Percentiles rank a stretch among this genome's conserved stretches.
phyloP scores from a whole-genome alignment of 2,888 invertebrate genomes.

The Deilephila elpenor region DNA sequence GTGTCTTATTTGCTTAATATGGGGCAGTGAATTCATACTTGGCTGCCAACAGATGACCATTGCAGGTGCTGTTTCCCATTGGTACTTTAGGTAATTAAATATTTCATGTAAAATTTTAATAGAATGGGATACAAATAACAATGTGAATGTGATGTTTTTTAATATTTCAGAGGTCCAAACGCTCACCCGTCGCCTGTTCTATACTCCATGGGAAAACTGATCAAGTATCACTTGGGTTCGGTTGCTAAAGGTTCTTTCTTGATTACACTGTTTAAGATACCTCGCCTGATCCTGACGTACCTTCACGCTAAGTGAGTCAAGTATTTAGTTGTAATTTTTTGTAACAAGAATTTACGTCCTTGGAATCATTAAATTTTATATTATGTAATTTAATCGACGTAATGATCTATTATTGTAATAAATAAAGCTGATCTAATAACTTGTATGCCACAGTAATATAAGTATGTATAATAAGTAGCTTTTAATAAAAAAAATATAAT shows the following conservation, averaged over 20 bases:
- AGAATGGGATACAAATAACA: background rate
- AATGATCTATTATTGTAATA: no score
- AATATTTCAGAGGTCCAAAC: conserved; percentile 85
- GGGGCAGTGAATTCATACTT: conserved; percentile 97
- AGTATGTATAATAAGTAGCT: no score
- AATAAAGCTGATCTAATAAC: no score
- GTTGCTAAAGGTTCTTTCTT: conserved; percentile 97
- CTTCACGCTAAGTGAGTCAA: conserved; percentile 93
- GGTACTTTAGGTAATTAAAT: conserved; percentile 93
- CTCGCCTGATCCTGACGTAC: conserved; percentile 94
- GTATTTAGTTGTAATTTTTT: background rate
- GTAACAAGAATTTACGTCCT: background rate
- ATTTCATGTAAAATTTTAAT: background rate
- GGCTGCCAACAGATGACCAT: conserved; percentile 98
- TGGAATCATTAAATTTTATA: no score
- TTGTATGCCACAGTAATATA: no score
- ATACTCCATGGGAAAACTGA: conserved; percentile 89
- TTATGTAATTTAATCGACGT: no score
- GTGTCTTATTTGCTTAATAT: conserved; percentile 94
- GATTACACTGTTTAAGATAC: conserved; percentile 96
- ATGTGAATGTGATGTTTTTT: conserved; percentile 36
- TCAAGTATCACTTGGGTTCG: conserved; percentile 96
- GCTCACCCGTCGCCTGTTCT: conserved; percentile 86
- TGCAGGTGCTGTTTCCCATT: conserved; percentile 95
- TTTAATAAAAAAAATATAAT: no score